These are phyloP conservation scores for Poeciliopsis paucimaculata DNA, from an alignment of 2,797 vertebrate species.

Conservation along the genomic window DNA sequence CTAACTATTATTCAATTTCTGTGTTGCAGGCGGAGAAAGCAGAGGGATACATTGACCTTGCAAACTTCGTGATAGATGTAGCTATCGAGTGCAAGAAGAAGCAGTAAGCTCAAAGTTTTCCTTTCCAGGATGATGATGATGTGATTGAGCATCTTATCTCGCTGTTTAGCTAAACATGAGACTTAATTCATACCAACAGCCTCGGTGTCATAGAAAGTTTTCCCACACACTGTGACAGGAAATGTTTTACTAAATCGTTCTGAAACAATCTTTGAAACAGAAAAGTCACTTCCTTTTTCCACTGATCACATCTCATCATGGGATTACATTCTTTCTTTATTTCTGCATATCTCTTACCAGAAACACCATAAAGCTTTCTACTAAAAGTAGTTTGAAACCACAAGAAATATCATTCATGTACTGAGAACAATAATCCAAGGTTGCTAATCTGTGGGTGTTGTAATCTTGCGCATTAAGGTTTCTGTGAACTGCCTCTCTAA, in stretches of 20 bases:
- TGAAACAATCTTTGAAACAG: background rate
- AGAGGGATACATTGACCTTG: conserved; percentile 93
- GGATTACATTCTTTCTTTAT: background rate
- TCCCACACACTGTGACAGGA: conserved; percentile 10
- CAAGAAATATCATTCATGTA: background rate
- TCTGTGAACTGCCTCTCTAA: background rate
- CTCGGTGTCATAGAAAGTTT: background rate
- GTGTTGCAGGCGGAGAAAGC: conserved; percentile 92
- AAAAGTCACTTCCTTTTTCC: background rate
- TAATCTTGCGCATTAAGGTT: background rate
- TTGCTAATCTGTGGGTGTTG: background rate
- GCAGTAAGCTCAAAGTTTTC: conserved; percentile 83
- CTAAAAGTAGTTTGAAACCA: background rate
- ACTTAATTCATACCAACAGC: background rate
- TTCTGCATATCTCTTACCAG: background rate
- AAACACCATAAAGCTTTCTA: background rate
- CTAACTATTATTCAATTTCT: conserved; percentile 36
- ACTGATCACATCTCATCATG: background rate
- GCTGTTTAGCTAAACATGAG: background rate
- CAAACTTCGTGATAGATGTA: conserved; percentile 92
- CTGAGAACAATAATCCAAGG: background rate
- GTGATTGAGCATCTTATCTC: background rate
- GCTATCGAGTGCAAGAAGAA: conserved; percentile 98
- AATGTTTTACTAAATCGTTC: background rate
- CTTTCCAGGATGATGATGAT: background rate